Conservation (phyloP, 2,888 invertebrate species). For the Platycheirus albimanus region DNA sequence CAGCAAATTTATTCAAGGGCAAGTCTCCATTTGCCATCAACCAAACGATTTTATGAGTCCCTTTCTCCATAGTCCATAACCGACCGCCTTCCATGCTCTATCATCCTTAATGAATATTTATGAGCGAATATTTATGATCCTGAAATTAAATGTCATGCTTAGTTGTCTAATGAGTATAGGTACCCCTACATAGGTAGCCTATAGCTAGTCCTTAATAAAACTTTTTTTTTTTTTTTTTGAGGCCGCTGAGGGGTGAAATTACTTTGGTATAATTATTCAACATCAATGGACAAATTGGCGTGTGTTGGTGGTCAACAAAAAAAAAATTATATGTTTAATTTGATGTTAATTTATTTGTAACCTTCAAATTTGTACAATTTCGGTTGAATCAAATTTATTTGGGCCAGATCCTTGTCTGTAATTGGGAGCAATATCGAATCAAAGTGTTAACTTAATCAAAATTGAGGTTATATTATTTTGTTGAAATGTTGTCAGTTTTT, state of each 20-base stretch:
- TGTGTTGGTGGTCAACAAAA: neutral
- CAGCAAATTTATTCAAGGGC: too few species aligned
- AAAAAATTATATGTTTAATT: neutral
- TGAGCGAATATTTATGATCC: constrained; percentile 33
- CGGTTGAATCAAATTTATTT: too few species aligned
- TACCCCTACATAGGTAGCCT: neutral
- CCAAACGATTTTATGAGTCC: too few species aligned
- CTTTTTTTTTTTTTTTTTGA: neutral
- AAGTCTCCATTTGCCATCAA: too few species aligned
- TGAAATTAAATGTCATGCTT: constrained; percentile 36
- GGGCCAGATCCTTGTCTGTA: too few species aligned
- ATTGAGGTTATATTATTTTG: too few species aligned
- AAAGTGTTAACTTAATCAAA: too few species aligned
- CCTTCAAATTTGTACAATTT: too few species aligned
- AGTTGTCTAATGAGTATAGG: constrained; percentile 31
- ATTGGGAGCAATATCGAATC: too few species aligned
- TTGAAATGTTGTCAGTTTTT: too few species aligned
- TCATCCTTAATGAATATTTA: constrained; percentile 30
- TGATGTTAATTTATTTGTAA: too few species aligned
- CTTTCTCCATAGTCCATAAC: too few species aligned
- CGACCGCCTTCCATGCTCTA: neutral
- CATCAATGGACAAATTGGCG: constrained; percentile 10
- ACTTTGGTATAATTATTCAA: constrained; percentile 31
- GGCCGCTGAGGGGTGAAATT: constrained; percentile 25
- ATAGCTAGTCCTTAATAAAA: neutral